These are phyloP conservation scores for Stenchaetothrips biformis DNA, from an alignment of 2,888 invertebrate species.

Conservation along the genomic window DNA sequence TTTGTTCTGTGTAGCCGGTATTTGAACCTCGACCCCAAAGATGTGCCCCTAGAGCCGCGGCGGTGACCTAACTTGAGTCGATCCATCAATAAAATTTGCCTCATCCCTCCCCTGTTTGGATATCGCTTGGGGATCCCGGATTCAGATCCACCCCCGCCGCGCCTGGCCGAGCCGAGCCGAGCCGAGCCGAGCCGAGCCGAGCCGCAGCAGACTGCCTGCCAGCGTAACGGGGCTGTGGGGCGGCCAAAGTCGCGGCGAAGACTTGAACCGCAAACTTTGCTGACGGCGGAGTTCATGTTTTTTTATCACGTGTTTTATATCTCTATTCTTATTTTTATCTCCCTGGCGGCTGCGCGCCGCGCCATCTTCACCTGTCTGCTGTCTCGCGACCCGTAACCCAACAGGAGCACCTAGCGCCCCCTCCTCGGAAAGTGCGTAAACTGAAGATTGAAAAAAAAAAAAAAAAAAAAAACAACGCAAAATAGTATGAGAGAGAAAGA, in stretches of 20 bases:
- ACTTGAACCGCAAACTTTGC: slow-evolving; percentile 12
- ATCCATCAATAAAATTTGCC: no score
- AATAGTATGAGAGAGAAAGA: not conserved
- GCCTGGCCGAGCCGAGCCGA: not conserved
- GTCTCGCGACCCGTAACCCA: not conserved
- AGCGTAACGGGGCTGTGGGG: not conserved
- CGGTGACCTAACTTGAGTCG: no score
- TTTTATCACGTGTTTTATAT: slow-evolving; percentile 18
- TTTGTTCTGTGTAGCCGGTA: no score
- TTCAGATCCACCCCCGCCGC: no score
- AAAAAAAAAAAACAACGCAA: not conserved
- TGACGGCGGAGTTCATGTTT: not conserved
- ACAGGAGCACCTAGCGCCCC: not conserved
- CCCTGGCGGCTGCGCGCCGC: not conserved
- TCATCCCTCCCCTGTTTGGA: no score
- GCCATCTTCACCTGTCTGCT: not conserved
- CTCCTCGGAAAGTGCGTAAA: not conserved
- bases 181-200: not conserved
- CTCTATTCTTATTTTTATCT: slow-evolving; percentile 10
- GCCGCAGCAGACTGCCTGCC: not conserved
- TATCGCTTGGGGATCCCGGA: no score
- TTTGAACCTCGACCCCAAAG: no score
- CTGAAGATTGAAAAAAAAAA: not conserved
- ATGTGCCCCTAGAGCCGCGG: no score
- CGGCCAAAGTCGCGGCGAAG: not conserved